Evolutionary conservation across 1,140 invertebrate species (phyloP).

Genomic region (Tenebrio molitor): DNA sequence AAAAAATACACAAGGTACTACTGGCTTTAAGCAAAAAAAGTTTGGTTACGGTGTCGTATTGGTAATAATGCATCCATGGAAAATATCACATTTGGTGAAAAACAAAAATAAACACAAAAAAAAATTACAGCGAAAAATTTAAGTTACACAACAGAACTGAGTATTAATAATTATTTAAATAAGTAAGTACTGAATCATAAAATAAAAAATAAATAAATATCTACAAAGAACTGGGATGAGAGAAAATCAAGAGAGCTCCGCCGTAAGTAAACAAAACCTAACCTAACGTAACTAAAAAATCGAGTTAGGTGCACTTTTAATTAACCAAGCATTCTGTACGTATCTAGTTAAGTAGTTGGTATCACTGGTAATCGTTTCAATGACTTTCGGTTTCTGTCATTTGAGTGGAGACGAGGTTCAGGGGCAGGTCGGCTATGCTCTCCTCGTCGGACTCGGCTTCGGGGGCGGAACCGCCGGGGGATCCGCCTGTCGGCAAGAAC

Average conservation of each 20-base stretch:
- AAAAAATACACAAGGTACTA: conserved; percentile 60
- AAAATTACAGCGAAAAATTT: too few species aligned
- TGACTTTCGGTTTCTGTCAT: conserved; percentile 64
- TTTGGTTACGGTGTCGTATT: conserved; percentile 59
- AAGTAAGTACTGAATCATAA: conserved; percentile 44
- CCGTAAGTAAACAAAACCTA: conserved; percentile 31
- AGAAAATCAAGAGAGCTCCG: conserved; percentile 34
- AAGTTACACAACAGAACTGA: conserved; percentile 41
- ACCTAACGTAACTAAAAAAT: conserved; percentile 31
- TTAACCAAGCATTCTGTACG: conserved; percentile 36
- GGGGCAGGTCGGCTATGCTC: conserved; percentile 62
- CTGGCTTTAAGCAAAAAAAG: conserved; percentile 60
- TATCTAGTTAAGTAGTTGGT: conserved; percentile 40
- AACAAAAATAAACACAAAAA: conserved; percentile 18
- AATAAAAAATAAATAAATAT: conserved; percentile 42
- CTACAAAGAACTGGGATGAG: conserved; percentile 22
- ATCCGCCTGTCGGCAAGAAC: conserved; percentile 59
- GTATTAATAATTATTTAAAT: conserved; percentile 23
- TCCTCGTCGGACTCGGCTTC: conserved; percentile 64
- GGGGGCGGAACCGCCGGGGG: conserved; percentile 55
- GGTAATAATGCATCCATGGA: conserved; percentile 47
- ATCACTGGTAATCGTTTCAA: conserved; percentile 52
- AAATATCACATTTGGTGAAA: conserved; percentile 47
- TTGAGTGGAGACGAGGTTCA: conserved; percentile 65
- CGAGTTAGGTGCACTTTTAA: conserved; percentile 34